Conservation (phyloP, 53 echinoderm and acorn worm species). For the Luidia sarsii region DNA sequence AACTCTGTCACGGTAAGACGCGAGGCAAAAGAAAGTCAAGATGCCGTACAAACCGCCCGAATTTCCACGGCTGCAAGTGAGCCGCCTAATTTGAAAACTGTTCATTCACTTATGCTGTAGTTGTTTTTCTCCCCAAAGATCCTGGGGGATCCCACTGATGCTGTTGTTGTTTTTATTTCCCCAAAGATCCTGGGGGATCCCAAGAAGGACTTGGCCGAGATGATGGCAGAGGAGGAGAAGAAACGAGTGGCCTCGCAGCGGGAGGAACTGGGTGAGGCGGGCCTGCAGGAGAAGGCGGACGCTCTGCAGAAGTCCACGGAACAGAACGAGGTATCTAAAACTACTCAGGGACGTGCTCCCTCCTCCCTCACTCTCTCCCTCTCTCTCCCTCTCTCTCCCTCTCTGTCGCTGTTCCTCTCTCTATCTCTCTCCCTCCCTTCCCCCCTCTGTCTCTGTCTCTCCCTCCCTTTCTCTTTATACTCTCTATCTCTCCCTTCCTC, state of each 20-base stretch:
- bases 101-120: not conserved
- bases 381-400: too few species aligned
- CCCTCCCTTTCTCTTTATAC: too few species aligned
- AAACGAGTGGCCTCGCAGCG: slow-evolving; percentile 80
- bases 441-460: too few species aligned
- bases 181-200: slow-evolving; percentile 90
- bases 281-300: slow-evolving; percentile 68
- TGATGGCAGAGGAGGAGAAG: slow-evolving; percentile 85
- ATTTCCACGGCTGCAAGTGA: too few species aligned
- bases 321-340: slow-evolving; percentile 94
- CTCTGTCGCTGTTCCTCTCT: too few species aligned
- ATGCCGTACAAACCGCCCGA: too few species aligned
- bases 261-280: slow-evolving; percentile 72
- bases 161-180: not conserved
- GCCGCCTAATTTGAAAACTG: not conserved
- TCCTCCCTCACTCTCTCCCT: too few species aligned
- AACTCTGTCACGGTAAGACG: slow-evolving; percentile 77
- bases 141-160: slow-evolving; percentile 73
- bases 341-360: too few species aligned
- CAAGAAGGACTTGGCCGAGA: slow-evolving; percentile 66
- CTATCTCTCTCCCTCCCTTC: too few species aligned
- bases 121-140: slow-evolving; percentile 54
- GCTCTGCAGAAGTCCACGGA: slow-evolving; percentile 73
- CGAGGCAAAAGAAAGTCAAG: too few species aligned
- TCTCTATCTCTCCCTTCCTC: too few species aligned